Conservation (phyloP, 2,797 vertebrate species). For the Microctenopoma lineatum region DNA sequence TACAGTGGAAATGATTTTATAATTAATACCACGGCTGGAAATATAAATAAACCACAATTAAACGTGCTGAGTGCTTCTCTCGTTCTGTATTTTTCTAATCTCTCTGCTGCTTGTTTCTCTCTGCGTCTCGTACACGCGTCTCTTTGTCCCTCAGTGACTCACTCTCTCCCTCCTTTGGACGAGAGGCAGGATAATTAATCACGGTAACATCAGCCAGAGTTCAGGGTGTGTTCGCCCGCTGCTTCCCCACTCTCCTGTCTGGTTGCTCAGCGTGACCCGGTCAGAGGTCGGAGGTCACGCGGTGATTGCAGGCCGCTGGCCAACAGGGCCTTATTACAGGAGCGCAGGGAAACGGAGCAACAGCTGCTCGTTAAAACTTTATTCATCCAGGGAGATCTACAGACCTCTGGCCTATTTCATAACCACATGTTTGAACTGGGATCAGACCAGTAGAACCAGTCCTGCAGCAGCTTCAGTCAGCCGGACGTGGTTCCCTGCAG, state of each 20-base stretch:
- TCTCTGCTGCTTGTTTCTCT: not conserved
- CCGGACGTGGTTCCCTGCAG: too few species aligned
- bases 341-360: slow-evolving; percentile 4
- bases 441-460: slow-evolving; percentile 19
- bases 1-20: not conserved
- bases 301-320: slow-evolving; percentile 19
- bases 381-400: slow-evolving; percentile 3
- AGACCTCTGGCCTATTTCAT: slow-evolving; percentile 5
- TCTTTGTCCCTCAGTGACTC: not conserved
- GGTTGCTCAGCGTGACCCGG: slow-evolving; percentile 17
- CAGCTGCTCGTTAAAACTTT: slow-evolving; percentile 45
- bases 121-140: not conserved
- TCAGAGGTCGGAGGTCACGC: slow-evolving; percentile 38
- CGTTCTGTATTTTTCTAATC: not conserved
- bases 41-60: not conserved
- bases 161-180: not conserved
- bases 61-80: too few species aligned
- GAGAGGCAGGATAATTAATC: slow-evolving; percentile 23
- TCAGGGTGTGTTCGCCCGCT: slow-evolving; percentile 16
- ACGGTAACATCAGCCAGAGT: not conserved
- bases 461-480: not conserved
- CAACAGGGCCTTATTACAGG: slow-evolving; percentile 26
- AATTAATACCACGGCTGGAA: not conserved
- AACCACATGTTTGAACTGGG: slow-evolving; percentile 4
- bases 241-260: slow-evolving; percentile 3